These are phyloP conservation scores for Neogale vison DNA, from an alignment of 2,113 vertebrate species.

Conservation along the genomic window DNA sequence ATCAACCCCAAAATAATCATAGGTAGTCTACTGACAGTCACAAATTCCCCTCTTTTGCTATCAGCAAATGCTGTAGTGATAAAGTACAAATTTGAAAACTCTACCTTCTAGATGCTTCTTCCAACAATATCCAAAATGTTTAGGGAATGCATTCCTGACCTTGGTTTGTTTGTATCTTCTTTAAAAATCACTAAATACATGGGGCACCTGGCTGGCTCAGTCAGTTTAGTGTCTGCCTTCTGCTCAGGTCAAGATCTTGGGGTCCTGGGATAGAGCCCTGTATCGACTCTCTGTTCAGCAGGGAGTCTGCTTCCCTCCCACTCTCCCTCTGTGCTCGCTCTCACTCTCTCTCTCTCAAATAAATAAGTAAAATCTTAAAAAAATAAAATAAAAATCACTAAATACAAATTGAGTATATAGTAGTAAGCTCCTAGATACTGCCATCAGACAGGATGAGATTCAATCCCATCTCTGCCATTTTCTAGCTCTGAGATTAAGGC, in stretches of 20 bases:
- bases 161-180: slow-evolving; percentile 4
- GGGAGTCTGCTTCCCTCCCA: background rate
- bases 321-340: background rate
- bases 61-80: slow-evolving; percentile 20
- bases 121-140: slow-evolving; percentile 29
- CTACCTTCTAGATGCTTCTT: background rate
- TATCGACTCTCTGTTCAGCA: background rate
- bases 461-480: background rate
- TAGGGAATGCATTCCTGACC: background rate
- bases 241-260: background rate
- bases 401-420: background rate
- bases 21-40: background rate
- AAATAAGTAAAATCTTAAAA: background rate
- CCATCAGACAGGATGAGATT: background rate
- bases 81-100: slow-evolving; percentile 41
- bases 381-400: background rate
- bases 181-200: background rate
- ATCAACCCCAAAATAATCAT: slow-evolving; percentile 53
- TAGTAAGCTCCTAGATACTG: background rate
- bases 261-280: background rate
- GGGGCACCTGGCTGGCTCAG: background rate
- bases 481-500: background rate
- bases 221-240: background rate
- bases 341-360: no score
- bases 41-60: slow-evolving; percentile 37